Evolutionary conservation across 2,888 invertebrate genomes (phyloP).

Genomic region (Ernsta delagoae): DNA sequence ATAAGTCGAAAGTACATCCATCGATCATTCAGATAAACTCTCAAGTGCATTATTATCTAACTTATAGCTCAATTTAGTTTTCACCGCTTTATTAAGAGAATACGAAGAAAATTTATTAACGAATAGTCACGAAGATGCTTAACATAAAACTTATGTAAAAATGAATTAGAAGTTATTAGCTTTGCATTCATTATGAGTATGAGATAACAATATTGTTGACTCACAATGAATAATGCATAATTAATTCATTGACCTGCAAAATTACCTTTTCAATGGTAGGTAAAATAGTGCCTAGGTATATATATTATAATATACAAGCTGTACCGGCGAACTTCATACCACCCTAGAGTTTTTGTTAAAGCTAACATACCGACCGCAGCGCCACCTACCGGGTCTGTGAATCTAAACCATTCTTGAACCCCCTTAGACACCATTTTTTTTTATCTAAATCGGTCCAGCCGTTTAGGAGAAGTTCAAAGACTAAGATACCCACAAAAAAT

Average conservation of each 20-base stretch:
- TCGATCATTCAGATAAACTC: slow-evolving; percentile 18
- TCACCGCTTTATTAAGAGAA: slow-evolving; percentile 27
- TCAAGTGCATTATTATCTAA: slow-evolving; percentile 28
- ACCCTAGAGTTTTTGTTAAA: too few species aligned
- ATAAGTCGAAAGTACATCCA: slow-evolving; percentile 19
- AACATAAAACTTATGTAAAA: neutral
- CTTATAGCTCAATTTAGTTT: slow-evolving; percentile 25
- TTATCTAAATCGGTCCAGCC: too few species aligned
- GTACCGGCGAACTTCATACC: too few species aligned
- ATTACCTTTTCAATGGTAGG: neutral
- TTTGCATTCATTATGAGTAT: too few species aligned
- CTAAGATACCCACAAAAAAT: too few species aligned
- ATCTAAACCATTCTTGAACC: too few species aligned
- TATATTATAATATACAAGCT: too few species aligned
- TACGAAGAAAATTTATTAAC: slow-evolving; percentile 16
- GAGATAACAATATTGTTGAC: slow-evolving; percentile 9
- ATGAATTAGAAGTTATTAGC: neutral
- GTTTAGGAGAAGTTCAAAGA: too few species aligned
- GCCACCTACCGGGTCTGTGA: too few species aligned
- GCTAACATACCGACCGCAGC: too few species aligned
- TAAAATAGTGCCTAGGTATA: too few species aligned
- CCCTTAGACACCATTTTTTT: too few species aligned
- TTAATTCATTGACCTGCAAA: neutral
- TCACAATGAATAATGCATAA: neutral
- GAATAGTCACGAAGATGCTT: slow-evolving; percentile 29